Conservation (phyloP, 2,113 vertebrate species). For the Microcebus tavaratra region DNA sequence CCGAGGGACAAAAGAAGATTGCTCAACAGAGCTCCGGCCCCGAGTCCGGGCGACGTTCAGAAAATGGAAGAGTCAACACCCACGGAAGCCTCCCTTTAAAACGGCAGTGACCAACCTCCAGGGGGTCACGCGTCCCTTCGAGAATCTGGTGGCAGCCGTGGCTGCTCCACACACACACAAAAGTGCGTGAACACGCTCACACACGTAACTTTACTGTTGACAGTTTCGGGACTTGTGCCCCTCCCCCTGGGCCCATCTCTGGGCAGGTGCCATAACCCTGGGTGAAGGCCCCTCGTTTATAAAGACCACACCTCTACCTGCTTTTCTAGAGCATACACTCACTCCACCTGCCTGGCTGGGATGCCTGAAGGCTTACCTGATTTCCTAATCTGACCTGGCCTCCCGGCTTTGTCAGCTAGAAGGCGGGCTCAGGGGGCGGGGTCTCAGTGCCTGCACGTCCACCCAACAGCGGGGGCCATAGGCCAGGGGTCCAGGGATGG, state of each 20-base stretch:
- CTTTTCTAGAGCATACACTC: neutral
- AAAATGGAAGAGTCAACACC: no score
- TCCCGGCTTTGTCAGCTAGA: no score
- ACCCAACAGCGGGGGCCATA: accelerated
- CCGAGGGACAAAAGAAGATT: neutral
- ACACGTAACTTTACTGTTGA: neutral
- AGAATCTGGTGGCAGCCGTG: neutral
- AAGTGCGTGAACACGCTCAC: accelerated
- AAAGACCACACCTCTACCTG: neutral
- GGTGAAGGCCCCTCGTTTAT: no score
- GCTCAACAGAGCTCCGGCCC: neutral
- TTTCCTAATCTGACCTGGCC: neutral
- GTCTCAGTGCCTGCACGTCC: neutral
- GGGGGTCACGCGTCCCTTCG: neutral
- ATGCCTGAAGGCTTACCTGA: neutral
- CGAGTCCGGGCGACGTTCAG: neutral
- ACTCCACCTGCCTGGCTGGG: neutral
- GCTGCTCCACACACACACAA: neutral
- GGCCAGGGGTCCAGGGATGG: neutral
- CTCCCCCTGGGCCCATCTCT: no score
- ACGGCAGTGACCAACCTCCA: neutral
- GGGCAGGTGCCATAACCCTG: neutral
- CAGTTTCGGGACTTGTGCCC: neutral
- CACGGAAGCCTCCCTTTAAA: neutral
- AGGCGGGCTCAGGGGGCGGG: neutral